Evolutionary conservation across 2,113 vertebrate genomes (phyloP), one percentile per base, ranked within the genome.

Genomic region (Gila orcuttii): DNA sequence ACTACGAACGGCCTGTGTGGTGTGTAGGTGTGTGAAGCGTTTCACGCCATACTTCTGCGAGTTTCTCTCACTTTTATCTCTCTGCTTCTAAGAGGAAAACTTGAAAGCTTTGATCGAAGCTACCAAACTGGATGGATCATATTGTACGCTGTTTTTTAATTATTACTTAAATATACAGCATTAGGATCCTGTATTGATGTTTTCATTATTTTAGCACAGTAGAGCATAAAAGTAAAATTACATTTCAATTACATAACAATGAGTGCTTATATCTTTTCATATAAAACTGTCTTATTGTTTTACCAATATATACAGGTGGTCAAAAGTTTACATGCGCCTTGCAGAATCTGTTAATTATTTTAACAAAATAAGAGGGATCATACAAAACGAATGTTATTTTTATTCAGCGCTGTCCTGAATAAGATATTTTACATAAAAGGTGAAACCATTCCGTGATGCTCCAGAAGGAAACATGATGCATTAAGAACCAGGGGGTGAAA

Each of bases 11-110:
- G 90, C 92, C 92, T 77, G 88, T 93, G 93, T 91, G 91, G 89
- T 92, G 93, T 93, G 93, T 93, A 94, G 94, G 94, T 94, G 94
- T 94, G 45, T 85, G 62, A 84, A 83, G 73, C 82, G 3, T 83
- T 87, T 87, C 85, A 62, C 73, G 82, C 73, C 86, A 79, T 91
- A 91, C 93, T 82, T 84, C 85, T 83, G 86, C 84, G 89, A 87
- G 90, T 89, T 89, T 64, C 42, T 59, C 71, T 77, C 80, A 36
- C 23, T 79, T 89, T 85, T 45, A 82, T 52, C 23, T 84, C 71
- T 15, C 47, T 39, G 75, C 19, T 21, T 59, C 19, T 36, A 28
- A 25, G 79, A 66, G 59, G 60, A 81, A 66, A 25, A 81, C 59
- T 59, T 45, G 8, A 42, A 42, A 42, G n/a, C 25, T 82, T 69